These are phyloP conservation scores for Campopleginae sp. DNA, from an alignment of 2,888 invertebrate genomes.

Conservation along the genomic window DNA sequence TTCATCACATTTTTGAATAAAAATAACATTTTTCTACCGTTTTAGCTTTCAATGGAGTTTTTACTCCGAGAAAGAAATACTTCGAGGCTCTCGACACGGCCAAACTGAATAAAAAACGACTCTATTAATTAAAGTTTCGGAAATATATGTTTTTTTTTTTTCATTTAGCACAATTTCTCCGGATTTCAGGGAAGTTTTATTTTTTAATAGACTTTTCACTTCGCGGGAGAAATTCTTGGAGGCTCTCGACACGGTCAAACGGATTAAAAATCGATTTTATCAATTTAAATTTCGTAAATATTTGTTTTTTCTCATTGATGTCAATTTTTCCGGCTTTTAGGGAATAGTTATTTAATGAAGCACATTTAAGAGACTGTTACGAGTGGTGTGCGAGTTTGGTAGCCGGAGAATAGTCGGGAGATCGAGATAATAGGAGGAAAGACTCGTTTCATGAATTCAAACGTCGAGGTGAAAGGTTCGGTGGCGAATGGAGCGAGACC, in stretches of 20 bases:
- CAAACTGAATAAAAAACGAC: background rate
- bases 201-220: too few relatives aligned
- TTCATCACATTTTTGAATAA: background rate
- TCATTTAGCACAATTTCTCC: background rate
- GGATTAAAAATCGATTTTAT: background rate
- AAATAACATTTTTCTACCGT: constrained; percentile 12
- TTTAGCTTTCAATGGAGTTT: background rate
- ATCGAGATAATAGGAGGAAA: constrained; percentile 47
- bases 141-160: background rate
- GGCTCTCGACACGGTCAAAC: background rate
- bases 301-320: background rate
- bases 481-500: constrained; percentile 62
- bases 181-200: background rate
- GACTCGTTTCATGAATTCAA: constrained; percentile 60
- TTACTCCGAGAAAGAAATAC: background rate
- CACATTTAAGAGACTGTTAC: background rate
- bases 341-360: background rate
- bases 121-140: background rate
- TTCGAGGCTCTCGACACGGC: too few relatives aligned
- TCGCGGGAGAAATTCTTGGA: too few relatives aligned
- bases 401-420: constrained; percentile 32
- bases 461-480: constrained; percentile 60
- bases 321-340: background rate
- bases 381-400: constrained; percentile 12
- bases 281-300: background rate